Conservation (phyloP, 2,113 vertebrate species). For the Xenopus laevis region DNA sequence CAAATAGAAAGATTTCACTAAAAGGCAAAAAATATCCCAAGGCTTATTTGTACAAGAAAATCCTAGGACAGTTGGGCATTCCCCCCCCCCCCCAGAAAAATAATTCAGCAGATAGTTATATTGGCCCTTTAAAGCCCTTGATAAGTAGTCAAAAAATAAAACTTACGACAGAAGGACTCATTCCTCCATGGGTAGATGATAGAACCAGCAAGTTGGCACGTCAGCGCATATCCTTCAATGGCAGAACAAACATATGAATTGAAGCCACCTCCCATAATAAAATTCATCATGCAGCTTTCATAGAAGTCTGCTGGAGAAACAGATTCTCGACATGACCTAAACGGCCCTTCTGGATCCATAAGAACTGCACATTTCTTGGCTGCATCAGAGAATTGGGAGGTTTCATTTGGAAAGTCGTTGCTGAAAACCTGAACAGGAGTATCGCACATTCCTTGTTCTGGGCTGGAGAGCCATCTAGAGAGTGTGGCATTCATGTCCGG, state of each 20-base stretch:
- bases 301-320: conserved; percentile 17
- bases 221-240: not conserved
- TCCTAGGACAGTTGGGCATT: no score
- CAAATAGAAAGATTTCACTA: no score
- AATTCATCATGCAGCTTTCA: conserved; percentile 31
- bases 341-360: not conserved
- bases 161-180: conserved; percentile 8
- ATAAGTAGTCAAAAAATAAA: no score
- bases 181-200: conserved; percentile 2
- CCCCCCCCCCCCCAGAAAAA: no score
- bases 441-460: not conserved
- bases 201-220: not conserved
- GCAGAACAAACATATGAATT: not conserved
- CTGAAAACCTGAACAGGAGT: not conserved
- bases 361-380: not conserved
- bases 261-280: conserved; percentile 31
- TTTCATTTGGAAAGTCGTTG: not conserved
- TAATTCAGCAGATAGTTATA: no score
- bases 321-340: not conserved
- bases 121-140: no score
- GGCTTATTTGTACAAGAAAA: no score
- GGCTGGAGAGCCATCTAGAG: no score
- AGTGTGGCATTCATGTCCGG: no score
- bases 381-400: not conserved
- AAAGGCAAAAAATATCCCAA: no score